Evolutionary conservation across 2,797 vertebrate genomes (phyloP).

Genomic region (Esox masquinongy): DNA sequence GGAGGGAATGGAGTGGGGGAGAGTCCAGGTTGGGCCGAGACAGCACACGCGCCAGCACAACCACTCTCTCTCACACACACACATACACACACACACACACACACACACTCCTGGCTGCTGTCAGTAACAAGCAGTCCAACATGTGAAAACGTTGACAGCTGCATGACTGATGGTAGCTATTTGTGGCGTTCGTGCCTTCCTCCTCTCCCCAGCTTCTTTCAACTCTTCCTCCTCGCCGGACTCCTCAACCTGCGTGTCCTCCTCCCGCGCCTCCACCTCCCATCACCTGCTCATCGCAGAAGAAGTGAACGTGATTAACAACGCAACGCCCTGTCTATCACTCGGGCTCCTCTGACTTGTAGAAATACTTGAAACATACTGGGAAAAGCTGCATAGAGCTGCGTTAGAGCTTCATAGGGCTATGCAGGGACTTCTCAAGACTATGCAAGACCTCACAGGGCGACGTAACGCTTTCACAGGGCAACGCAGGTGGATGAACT

Average conservation of each 20-base stretch:
- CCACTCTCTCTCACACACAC: slow-evolving; percentile 16
- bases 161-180: slow-evolving; percentile 88
- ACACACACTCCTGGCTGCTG: slow-evolving; percentile 70
- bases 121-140: slow-evolving; percentile 85
- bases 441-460: too few relatives aligned
- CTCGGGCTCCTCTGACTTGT: slow-evolving; percentile 34
- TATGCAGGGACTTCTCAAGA: neutral
- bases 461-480: too few relatives aligned
- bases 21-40: slow-evolving; percentile 54
- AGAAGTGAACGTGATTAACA: slow-evolving; percentile 76
- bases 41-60: slow-evolving; percentile 22
- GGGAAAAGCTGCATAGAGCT: neutral
- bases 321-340: slow-evolving; percentile 64
- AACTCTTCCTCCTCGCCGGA: slow-evolving; percentile 27
- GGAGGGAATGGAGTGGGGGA: slow-evolving; percentile 53
- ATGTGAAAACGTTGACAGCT: slow-evolving; percentile 83
- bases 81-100: slow-evolving; percentile 14
- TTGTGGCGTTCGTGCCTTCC: slow-evolving; percentile 79
- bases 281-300: slow-evolving; percentile 16
- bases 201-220: slow-evolving; percentile 54
- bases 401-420: neutral
- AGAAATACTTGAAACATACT: slow-evolving; percentile 12
- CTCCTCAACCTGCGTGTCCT: slow-evolving; percentile 10
- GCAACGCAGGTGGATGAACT: too few relatives aligned
- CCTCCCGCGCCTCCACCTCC: slow-evolving; percentile 30